These are phyloP conservation scores for Metridium senile DNA, from an alignment of 92 coral and sea anemone genomes.

Conservation along the genomic window DNA sequence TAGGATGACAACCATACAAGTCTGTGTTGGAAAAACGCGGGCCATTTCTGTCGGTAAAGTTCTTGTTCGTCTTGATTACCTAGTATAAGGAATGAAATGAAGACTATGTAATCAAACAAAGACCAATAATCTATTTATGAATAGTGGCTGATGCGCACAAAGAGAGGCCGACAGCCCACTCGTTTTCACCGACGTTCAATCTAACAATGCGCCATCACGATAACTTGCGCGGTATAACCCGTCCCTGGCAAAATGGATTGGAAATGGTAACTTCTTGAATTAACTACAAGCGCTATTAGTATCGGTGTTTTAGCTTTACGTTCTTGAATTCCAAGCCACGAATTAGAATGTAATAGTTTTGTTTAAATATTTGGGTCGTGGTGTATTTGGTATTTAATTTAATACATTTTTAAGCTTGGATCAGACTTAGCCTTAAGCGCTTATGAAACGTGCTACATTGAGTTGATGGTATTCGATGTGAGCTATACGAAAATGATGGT, in stretches of 20 bases:
- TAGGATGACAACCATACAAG: conserved; percentile 24
- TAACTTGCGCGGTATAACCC: background rate
- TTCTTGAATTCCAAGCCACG: too few species aligned
- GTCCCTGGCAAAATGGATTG: too few species aligned
- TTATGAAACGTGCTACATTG: background rate
- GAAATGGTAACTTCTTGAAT: too few species aligned
- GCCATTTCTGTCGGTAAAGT: background rate
- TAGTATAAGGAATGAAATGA: background rate
- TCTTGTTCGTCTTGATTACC: background rate
- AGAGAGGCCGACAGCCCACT: background rate
- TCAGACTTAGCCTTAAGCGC: too few species aligned
- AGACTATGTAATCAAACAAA: background rate
- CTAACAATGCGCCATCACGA: background rate
- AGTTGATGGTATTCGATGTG: background rate
- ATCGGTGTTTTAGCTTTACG: too few species aligned
- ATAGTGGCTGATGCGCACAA: background rate
- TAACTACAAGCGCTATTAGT: too few species aligned
- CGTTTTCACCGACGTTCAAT: background rate
- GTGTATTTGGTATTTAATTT: too few species aligned
- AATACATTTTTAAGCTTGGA: too few species aligned
- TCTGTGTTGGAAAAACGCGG: background rate
- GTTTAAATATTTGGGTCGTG: too few species aligned
- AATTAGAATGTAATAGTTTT: too few species aligned
- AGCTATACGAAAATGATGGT: too few species aligned
- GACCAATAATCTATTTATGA: background rate